Base-by-base conservation (phyloP, 2,888 invertebrate species). In the Patella caerulea region DNA sequence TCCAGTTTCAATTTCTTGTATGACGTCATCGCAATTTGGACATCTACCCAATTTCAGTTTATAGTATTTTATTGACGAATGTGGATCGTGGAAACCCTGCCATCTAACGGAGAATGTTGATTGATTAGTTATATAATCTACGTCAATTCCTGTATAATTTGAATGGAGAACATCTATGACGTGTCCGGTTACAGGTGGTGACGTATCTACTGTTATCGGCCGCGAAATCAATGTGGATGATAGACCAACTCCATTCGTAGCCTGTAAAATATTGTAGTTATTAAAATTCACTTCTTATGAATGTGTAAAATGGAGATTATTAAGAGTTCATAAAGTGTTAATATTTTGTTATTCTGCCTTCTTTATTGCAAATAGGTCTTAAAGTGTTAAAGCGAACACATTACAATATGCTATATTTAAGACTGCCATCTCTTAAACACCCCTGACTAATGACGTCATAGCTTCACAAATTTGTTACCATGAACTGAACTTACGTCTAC, bases 11-110 rank as follows among this genome's bases (percentile, higher is more conserved):
- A 77, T 77, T 15, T 79, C 76, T 24, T 56, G 55, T 2, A 82
- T 34, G 7, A 81, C 70, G 73, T 84, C 82, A n/a, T 75, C 81
- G 76, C 82, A 82, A 1, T 80, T 80, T 5, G 75, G 72, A 76
- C 83, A 83, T 9, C 78, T 81, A 15, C 85, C 85, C 2, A 84
- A 74, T 12, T 77, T 74, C 12, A 84, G 76, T n/a, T 45, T 78
- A 76, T 84, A 85, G 34, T 81, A 71, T 52, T 77, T 53, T n/a
- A 85, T 79, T n/a, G 80, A 73, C 0, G 83, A 74, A 45, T 82
- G 81, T 0, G 83, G 81, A 29, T 82, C 83, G 55, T 79, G 65
- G 65, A 84, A 84, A 15, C 84, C 83, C 24, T 75, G 72, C 85
- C 84, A 85, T 71, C 72, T 79, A 7, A 79, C 80, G 45, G 74